Evolutionary conservation across 2,113 vertebrate genomes (phyloP).

Genomic region (Pachyramphus minor): DNA sequence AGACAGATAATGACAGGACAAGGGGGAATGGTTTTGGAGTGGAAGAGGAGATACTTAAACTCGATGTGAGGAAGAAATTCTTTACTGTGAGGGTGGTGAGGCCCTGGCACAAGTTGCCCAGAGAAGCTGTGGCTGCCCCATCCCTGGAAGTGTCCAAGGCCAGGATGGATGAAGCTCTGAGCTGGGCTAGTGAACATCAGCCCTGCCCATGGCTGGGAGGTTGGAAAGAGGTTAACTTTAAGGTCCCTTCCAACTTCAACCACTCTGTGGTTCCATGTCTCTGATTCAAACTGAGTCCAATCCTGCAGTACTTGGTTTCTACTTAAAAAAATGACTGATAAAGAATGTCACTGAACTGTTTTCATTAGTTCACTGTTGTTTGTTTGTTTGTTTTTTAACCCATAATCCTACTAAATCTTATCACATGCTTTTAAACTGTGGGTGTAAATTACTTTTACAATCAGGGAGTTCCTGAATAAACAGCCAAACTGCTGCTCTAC

Average conservation of each 20-base stretch:
- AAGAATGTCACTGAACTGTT: background rate
- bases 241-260: background rate
- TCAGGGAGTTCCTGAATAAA: background rate
- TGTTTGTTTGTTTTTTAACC: background rate
- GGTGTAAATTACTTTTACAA: background rate
- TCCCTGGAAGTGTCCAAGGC: background rate
- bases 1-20: background rate
- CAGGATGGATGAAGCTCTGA: background rate
- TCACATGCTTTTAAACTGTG: background rate
- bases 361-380: background rate
- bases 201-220: background rate
- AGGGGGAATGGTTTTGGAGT: background rate
- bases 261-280: background rate
- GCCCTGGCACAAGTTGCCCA: background rate
- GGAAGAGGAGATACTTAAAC: background rate
- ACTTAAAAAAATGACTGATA: background rate
- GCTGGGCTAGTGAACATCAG: background rate
- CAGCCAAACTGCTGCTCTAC: background rate
- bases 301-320: background rate
- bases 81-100: rapidly evolving
- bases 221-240: background rate
- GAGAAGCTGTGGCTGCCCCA: background rate
- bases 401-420: background rate
- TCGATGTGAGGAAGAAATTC: background rate
- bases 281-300: background rate